Percentiles rank a stretch among this genome's conserved stretches.
Evolutionary conservation across 2,797 vertebrate species (phyloP).

Genomic region (Lepidocolaptes lacrymiger): DNA sequence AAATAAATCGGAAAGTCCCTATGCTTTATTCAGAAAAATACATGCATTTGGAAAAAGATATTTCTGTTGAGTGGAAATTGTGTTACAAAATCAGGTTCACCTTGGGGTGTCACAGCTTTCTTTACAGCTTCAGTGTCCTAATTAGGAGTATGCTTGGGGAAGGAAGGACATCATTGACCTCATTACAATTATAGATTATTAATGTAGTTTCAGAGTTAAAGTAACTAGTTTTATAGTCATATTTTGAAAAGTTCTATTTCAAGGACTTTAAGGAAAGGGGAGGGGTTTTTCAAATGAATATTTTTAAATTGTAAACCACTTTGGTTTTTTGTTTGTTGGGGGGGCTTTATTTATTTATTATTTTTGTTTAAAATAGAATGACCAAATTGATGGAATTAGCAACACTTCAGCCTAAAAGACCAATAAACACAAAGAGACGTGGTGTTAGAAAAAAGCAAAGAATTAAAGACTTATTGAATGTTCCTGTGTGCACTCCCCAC

Average conservation of each 20-base stretch:
- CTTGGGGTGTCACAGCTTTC: background rate
- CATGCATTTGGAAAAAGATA: background rate
- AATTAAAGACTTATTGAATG: constrained; percentile 90
- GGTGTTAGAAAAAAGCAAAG: constrained; percentile 90
- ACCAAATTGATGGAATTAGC: constrained; percentile 92
- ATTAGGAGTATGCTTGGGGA: background rate
- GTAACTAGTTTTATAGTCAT: background rate
- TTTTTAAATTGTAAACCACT: background rate
- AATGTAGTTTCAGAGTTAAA: background rate
- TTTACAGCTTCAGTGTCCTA: background rate
- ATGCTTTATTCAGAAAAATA: background rate
- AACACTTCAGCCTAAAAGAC: constrained; percentile 92
- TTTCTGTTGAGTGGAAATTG: background rate
- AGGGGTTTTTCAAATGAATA: background rate
- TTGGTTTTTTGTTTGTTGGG: background rate
- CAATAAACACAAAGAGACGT: constrained; percentile 82
- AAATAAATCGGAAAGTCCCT: background rate
- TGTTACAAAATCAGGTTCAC: background rate
- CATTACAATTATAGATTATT: background rate
- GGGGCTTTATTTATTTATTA: background rate
- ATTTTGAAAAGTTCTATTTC: background rate
- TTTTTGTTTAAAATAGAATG: constrained; percentile 77
- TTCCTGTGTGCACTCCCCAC: constrained; percentile 80
- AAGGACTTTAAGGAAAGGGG: background rate
- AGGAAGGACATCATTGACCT: background rate